Percentiles rank a stretch among this genome's conserved stretches.
Conservation (phyloP, 1,140 invertebrate genomes). For the Eriosoma lanigerum region DNA sequence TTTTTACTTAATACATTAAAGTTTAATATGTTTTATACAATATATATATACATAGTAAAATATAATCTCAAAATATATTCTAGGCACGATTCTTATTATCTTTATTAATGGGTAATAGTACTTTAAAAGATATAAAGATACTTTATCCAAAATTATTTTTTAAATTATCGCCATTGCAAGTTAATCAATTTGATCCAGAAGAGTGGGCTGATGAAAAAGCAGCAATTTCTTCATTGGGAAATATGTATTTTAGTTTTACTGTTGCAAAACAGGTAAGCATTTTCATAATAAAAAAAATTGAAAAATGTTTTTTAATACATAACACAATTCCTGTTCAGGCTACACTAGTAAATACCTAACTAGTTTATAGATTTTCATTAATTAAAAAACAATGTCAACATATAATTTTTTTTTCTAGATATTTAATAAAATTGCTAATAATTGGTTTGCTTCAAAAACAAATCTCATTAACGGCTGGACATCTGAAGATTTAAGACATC, state of each 20-base stretch:
- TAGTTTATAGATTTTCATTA: too few species aligned
- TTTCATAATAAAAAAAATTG: too few species aligned
- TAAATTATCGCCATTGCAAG: conserved; percentile 31
- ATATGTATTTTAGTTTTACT: conserved; percentile 24
- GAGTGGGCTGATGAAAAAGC: conserved; percentile 26
- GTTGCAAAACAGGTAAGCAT: conserved; percentile 29
- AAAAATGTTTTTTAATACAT: too few species aligned
- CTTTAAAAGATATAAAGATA: conserved; percentile 10
- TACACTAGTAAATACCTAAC: too few species aligned
- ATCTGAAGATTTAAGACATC: conserved; percentile 33
- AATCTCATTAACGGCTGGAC: conserved; percentile 12
- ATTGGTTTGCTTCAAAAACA: not conserved
- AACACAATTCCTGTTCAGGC: too few species aligned
- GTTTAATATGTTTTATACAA: too few species aligned
- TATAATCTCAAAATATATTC: not conserved
- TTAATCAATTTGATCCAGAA: conserved; percentile 21
- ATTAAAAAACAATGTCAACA: too few species aligned
- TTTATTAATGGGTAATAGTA: conserved; percentile 1
- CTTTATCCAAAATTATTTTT: conserved; percentile 15
- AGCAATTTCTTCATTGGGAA: not conserved
- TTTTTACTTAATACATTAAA: too few species aligned
- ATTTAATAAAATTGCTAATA: conserved; percentile 45
- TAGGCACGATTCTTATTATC: conserved; percentile 39
- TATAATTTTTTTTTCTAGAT: conserved; percentile 42
- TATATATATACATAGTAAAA: too few species aligned